Evolutionary conservation across 2,888 invertebrate genomes (phyloP).

Genomic region (Napeogenes sylphis): DNA sequence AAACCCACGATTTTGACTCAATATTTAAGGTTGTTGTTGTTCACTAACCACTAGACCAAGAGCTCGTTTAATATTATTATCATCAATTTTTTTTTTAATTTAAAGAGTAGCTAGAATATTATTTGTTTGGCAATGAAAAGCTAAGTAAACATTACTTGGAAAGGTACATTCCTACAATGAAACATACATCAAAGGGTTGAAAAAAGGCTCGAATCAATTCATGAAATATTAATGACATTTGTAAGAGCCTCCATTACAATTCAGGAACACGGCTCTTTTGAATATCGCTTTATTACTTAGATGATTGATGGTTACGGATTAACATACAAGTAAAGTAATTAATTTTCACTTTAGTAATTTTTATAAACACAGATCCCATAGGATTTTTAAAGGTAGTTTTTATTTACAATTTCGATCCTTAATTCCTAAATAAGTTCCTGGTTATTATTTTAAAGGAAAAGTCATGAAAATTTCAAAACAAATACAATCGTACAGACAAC

Average conservation of each 20-base stretch:
- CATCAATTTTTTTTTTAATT: too few relatives aligned
- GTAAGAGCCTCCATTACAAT: slow-evolving; percentile 5
- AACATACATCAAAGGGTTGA: slow-evolving; percentile 25
- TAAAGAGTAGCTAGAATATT: neutral
- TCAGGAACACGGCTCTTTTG: slow-evolving; percentile 7
- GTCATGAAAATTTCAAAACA: too few relatives aligned
- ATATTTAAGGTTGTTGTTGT: too few relatives aligned
- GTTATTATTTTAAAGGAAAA: too few relatives aligned
- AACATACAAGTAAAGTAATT: neutral
- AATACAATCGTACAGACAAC: too few relatives aligned
- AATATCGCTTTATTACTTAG: slow-evolving; percentile 12
- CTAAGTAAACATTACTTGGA: neutral
- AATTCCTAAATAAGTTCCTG: too few relatives aligned
- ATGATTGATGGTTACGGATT: slow-evolving; percentile 1
- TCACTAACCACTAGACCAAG: too few relatives aligned
- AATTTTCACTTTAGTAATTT: neutral
- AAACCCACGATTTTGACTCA: too few relatives aligned
- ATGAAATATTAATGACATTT: slow-evolving; percentile 25
- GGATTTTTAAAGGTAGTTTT: neutral
- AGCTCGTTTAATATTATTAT: too few relatives aligned
- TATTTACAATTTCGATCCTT: neutral
- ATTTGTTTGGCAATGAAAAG: neutral
- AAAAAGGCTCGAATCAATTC: slow-evolving; percentile 22
- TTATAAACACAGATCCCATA: neutral
- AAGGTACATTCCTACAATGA: slow-evolving; percentile 2